These are phyloP conservation scores for Spermophilus dauricus DNA, from an alignment of 2,113 vertebrate genomes.

Conservation along the genomic window DNA sequence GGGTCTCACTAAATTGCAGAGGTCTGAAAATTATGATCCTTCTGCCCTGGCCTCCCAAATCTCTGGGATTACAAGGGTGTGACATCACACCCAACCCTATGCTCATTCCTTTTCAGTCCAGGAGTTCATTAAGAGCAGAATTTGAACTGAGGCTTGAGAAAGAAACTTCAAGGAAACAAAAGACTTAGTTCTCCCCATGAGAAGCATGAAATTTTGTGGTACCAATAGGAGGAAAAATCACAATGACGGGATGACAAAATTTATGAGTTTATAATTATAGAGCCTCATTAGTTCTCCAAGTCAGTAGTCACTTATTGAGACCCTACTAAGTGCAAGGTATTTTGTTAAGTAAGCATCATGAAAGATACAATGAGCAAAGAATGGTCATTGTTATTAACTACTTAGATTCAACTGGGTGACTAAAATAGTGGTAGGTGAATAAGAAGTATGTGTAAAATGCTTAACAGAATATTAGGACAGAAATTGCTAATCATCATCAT, in stretches of 20 bases:
- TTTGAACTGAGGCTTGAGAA: conserved; percentile 39
- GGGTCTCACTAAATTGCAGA: too few species aligned
- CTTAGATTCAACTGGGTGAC: background rate
- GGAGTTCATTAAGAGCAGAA: background rate
- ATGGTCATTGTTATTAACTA: background rate
- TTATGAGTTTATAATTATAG: conserved; percentile 43
- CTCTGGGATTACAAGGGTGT: too few species aligned
- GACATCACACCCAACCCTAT: background rate
- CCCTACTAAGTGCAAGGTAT: conserved; percentile 42
- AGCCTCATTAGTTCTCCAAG: conserved; percentile 6
- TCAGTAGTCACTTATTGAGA: conserved; percentile 19
- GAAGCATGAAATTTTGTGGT: background rate
- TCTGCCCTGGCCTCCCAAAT: too few species aligned
- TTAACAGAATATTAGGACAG: conserved; percentile 5
- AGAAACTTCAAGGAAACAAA: conserved; percentile 12
- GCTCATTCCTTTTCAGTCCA: background rate
- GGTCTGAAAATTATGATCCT: too few species aligned
- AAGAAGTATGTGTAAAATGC: background rate
- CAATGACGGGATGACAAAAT: conserved; percentile 41
- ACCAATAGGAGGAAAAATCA: background rate
- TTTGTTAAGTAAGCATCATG: conserved; percentile 49
- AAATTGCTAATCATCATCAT: background rate
- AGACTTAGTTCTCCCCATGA: conserved; percentile 2
- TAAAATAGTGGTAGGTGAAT: background rate
- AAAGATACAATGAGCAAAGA: background rate